Conservation (phyloP, 2,888 invertebrate genomes). For the Dynastes maya region DNA sequence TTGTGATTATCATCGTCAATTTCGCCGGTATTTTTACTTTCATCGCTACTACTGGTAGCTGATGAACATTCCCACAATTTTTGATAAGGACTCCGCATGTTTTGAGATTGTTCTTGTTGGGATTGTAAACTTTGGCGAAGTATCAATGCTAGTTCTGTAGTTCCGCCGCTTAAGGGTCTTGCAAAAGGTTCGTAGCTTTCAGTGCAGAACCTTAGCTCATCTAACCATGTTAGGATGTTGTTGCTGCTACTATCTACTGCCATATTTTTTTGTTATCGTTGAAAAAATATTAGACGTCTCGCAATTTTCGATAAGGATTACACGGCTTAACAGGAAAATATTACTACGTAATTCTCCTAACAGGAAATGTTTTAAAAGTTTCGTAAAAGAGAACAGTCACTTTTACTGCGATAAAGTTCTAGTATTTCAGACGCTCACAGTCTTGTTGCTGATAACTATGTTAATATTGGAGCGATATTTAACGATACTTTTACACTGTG, state of each 20-base stretch:
- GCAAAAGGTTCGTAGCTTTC: conserved; percentile 65
- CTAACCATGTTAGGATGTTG: conserved; percentile 61
- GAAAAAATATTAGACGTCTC: neutral
- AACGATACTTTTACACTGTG: no score
- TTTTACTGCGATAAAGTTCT: no score
- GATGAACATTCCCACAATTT: conserved; percentile 60
- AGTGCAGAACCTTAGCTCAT: conserved; percentile 62
- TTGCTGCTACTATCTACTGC: neutral
- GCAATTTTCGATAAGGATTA: neutral
- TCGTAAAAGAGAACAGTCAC: no score
- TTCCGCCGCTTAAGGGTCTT: conserved; percentile 42
- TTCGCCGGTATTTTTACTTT: neutral
- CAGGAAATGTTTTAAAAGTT: no score
- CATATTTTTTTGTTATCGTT: neutral
- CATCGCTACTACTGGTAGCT: neutral
- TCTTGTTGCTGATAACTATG: no score
- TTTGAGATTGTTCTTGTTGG: neutral
- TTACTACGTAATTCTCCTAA: no score
- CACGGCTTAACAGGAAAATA: no score
- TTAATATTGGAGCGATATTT: no score
- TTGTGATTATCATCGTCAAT: neutral
- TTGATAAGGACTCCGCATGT: conserved; percentile 55
- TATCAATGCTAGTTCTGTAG: conserved; percentile 42
- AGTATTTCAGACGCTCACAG: no score
- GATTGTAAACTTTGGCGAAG: conserved; percentile 5